Evolutionary conservation across 2,888 invertebrate species (phyloP).

Genomic region (Andrena bucephala): DNA sequence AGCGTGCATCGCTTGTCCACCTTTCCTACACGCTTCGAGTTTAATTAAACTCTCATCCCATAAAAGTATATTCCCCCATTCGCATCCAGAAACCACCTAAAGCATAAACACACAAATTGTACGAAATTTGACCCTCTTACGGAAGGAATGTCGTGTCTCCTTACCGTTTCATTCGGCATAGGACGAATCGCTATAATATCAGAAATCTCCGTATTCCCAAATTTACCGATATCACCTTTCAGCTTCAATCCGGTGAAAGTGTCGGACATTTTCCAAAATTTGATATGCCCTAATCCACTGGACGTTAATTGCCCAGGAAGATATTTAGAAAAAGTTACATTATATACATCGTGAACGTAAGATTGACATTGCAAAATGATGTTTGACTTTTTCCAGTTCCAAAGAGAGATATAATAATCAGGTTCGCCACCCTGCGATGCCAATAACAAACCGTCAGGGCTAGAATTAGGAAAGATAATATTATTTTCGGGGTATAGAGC

Average conservation of each 20-base stretch:
- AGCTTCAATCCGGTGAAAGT: conserved; percentile 97
- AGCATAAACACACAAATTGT: background rate
- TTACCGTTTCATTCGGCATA: conserved; percentile 95
- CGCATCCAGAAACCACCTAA: conserved; percentile 93
- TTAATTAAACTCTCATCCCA: conserved; percentile 97
- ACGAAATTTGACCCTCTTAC: background rate
- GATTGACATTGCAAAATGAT: conserved; percentile 93
- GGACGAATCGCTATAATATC: conserved; percentile 94
- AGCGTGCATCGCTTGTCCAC: conserved; percentile 90
- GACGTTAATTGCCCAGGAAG: conserved; percentile 93
- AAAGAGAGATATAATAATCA: conserved; percentile 94
- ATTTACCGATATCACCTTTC: conserved; percentile 94
- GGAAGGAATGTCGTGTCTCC: background rate
- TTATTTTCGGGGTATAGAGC: conserved; percentile 14
- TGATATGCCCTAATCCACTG: conserved; percentile 91
- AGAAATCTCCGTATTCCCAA: conserved; percentile 96
- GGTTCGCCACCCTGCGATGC: conserved; percentile 94
- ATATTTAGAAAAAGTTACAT: conserved; percentile 93
- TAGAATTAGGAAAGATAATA: conserved; percentile 79
- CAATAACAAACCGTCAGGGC: conserved; percentile 92
- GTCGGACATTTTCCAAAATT: conserved; percentile 96
- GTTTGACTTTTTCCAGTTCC: conserved; percentile 93
- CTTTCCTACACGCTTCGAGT: conserved; percentile 91
- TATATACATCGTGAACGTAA: conserved; percentile 92
- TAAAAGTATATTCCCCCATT: conserved; percentile 96